Conservation (phyloP, 2,888 invertebrate species). For the Metacarcinus magister region DNA sequence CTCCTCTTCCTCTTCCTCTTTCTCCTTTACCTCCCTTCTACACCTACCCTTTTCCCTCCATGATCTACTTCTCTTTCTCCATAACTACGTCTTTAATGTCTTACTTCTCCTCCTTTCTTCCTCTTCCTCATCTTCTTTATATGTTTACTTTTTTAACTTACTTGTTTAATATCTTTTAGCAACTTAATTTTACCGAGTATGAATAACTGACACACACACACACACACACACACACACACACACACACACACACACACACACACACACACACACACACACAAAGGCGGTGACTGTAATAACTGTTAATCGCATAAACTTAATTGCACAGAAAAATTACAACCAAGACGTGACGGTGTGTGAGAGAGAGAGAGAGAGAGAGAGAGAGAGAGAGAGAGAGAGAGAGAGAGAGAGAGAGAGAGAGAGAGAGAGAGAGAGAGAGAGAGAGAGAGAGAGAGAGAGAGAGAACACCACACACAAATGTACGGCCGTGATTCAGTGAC, state of each 20-base stretch:
- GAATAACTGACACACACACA: background rate
- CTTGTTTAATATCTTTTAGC: background rate
- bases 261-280: constrained; percentile 59
- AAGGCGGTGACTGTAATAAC: background rate
- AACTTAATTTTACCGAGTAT: background rate
- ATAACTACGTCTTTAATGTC: background rate
- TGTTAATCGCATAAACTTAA: background rate
- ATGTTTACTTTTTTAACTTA: background rate
- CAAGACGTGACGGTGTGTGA: background rate
- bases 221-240: constrained; percentile 62
- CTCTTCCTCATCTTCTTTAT: background rate
- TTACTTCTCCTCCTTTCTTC: background rate
- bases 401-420: background rate
- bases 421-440: constrained; percentile 14
- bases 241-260: constrained; percentile 62
- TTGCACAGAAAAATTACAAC: background rate
- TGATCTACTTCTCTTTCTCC: background rate
- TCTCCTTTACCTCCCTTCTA: background rate
- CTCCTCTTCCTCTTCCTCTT: constrained; percentile 30
- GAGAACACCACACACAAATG: background rate
- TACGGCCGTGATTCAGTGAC: background rate
- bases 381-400: constrained; percentile 15
- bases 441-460: constrained; percentile 2
- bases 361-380: background rate
- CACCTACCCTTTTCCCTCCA: background rate